Conservation (phyloP, 2,797 vertebrate species). For the Rallus crepitans region DNA sequence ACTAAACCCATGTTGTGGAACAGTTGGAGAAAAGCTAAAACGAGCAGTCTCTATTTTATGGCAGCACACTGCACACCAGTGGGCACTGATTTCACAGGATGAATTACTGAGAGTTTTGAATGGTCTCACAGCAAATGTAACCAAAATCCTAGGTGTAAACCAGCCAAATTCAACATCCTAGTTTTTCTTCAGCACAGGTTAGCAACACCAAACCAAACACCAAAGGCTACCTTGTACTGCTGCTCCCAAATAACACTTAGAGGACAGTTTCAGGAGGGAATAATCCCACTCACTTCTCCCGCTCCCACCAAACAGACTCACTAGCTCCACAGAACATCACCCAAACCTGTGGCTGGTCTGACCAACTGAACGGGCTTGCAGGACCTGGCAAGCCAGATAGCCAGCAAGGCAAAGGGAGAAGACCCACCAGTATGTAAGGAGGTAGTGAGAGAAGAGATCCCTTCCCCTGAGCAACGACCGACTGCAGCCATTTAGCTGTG, state of each 20-base stretch:
- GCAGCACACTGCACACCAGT: background rate
- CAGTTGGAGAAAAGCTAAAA: background rate
- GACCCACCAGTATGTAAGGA: rapidly evolving
- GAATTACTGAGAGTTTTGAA: background rate
- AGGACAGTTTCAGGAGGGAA: background rate
- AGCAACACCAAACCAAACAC: background rate
- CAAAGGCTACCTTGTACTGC: background rate
- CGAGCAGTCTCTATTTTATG: background rate
- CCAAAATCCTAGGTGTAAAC: background rate
- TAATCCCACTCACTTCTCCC: background rate
- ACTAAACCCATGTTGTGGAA: background rate
- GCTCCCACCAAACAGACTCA: background rate
- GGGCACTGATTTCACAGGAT: background rate
- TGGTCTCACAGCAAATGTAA: background rate
- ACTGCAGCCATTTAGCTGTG: background rate
- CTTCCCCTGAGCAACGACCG: background rate
- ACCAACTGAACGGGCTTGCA: background rate
- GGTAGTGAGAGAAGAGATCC: background rate
- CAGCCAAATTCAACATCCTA: background rate
- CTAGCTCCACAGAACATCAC: background rate
- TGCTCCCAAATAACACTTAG: background rate
- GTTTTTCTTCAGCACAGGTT: background rate
- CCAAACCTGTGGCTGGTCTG: background rate
- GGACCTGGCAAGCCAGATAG: background rate
- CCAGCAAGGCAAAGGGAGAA: background rate